Evolutionary conservation across 1,140 invertebrate genomes (phyloP).

Genomic region (Cotesia glomerata): DNA sequence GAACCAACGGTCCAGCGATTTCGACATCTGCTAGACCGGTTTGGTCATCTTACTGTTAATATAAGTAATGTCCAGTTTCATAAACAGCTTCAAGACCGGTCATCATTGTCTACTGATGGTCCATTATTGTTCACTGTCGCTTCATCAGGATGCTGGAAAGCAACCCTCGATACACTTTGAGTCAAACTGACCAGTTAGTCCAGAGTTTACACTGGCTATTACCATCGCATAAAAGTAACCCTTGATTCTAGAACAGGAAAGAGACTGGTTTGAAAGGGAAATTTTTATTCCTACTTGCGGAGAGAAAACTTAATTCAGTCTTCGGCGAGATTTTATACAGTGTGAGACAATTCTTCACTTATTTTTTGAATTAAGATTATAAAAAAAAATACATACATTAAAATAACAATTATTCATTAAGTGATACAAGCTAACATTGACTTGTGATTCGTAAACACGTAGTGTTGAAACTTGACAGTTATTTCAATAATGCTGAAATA

Average conservation of each 20-base stretch:
- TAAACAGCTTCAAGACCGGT: slow-evolving; percentile 47
- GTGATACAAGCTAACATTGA: too few species aligned
- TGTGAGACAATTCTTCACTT: neutral
- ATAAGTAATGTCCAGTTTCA: slow-evolving; percentile 49
- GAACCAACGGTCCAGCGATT: slow-evolving; percentile 43
- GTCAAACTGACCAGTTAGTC: slow-evolving; percentile 51
- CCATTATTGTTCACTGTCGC: slow-evolving; percentile 49
- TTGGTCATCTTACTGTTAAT: slow-evolving; percentile 50
- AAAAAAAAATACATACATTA: neutral
- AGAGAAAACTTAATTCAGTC: neutral
- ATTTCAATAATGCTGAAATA: too few species aligned
- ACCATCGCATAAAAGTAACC: slow-evolving; percentile 34
- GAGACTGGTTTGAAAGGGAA: slow-evolving; percentile 45
- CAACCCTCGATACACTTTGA: slow-evolving; percentile 30
- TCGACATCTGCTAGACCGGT: slow-evolving; percentile 59
- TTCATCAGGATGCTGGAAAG: slow-evolving; percentile 56
- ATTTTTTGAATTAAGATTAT: neutral
- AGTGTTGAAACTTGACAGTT: too few species aligned
- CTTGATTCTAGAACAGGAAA: slow-evolving; percentile 40
- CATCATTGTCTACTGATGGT: slow-evolving; percentile 51
- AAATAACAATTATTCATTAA: neutral
- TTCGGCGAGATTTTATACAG: neutral
- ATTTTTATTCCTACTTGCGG: slow-evolving; percentile 26
- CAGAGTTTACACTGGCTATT: slow-evolving; percentile 37
- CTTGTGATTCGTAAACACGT: too few species aligned